These are phyloP conservation scores for Acleris literana DNA, from an alignment of 2,888 invertebrate species.

Conservation along the genomic window DNA sequence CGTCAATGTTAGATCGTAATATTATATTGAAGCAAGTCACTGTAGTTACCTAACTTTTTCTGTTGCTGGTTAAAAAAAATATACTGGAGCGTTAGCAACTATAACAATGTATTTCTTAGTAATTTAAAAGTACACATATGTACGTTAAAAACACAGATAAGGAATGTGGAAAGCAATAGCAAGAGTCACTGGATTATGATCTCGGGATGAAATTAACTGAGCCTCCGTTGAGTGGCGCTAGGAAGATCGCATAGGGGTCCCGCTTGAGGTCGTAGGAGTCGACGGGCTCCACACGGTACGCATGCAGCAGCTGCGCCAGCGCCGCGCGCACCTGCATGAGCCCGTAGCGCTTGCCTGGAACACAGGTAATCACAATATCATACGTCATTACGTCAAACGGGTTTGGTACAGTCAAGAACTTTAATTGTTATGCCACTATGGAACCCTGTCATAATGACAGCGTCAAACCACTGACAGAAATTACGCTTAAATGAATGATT, in stretches of 20 bases:
- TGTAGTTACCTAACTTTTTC: too few species aligned
- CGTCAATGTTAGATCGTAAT: too few species aligned
- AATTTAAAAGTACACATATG: too few species aligned
- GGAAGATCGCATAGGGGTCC: slow-evolving; percentile 58
- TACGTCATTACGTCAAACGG: not conserved
- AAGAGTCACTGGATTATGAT: slow-evolving; percentile 4
- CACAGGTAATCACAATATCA: not conserved
- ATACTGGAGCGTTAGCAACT: too few species aligned
- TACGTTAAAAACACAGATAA: not conserved
- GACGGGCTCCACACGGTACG: slow-evolving; percentile 53
- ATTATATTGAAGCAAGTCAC: too few species aligned
- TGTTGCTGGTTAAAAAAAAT: too few species aligned
- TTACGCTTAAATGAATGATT: too few species aligned
- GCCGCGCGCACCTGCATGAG: slow-evolving; percentile 68
- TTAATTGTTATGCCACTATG: too few species aligned
- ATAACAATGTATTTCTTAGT: too few species aligned
- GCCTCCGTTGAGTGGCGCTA: slow-evolving; percentile 56
- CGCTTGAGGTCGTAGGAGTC: slow-evolving; percentile 46
- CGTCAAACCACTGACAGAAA: too few species aligned
- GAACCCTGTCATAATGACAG: too few species aligned
- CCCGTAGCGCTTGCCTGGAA: slow-evolving; percentile 69
- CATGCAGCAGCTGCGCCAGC: slow-evolving; percentile 58
- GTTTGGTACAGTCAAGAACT: too few species aligned
- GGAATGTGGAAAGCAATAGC: not conserved
- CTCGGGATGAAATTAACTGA: slow-evolving; percentile 58